These are phyloP conservation scores for Dynastes tityus DNA, from an alignment of 2,888 invertebrate genomes.

Conservation along the genomic window DNA sequence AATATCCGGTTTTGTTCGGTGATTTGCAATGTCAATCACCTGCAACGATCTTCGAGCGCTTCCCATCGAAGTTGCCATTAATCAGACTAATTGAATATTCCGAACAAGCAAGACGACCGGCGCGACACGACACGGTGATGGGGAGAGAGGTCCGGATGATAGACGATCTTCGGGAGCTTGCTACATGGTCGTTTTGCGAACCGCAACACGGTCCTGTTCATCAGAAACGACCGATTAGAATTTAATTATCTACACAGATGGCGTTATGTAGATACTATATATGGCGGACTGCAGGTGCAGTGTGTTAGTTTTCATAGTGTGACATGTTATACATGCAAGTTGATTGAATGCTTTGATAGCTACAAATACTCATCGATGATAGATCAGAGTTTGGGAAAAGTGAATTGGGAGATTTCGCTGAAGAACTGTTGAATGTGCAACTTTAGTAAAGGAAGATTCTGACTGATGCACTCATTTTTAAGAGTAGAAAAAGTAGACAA, in stretches of 20 bases:
- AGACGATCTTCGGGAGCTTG: slow-evolving; percentile 8
- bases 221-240: slow-evolving; percentile 35
- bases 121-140: not conserved
- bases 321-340: no score
- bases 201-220: slow-evolving; percentile 37
- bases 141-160: not conserved
- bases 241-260: slow-evolving; percentile 38
- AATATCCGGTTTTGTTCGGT: slow-evolving; percentile 9
- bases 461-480: no score
- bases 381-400: no score
- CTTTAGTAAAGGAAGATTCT: no score
- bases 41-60: not conserved
- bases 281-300: no score
- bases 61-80: slow-evolving; percentile 8
- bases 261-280: not conserved
- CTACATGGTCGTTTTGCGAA: not conserved
- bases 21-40: slow-evolving; percentile 14
- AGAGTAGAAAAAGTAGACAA: no score
- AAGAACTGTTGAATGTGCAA: no score
- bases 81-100: slow-evolving; percentile 33
- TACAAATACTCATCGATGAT: no score
- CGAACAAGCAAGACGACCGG: not conserved
- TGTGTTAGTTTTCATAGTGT: not conserved
- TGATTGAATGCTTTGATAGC: no score
- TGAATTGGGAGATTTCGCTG: no score